A percentile compares a stretch with the other conserved stretches of the same genome.
Evolutionary conservation across 2,888 invertebrate species (phyloP).

Genomic region (Amaurobius ferox): DNA sequence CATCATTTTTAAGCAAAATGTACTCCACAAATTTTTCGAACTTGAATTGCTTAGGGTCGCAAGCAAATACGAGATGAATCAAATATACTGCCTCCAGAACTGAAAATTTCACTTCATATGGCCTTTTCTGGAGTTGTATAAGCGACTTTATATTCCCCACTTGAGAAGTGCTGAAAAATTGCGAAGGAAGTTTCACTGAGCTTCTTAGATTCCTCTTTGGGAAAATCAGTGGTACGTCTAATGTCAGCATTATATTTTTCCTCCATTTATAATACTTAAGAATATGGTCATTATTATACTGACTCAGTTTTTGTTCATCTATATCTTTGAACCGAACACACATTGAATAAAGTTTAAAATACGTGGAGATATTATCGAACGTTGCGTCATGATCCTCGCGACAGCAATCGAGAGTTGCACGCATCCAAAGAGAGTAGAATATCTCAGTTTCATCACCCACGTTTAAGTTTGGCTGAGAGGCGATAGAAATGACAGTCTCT

Average conservation of each 20-base stretch:
- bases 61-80: too few relatives aligned
- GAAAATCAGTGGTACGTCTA: neutral
- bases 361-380: neutral
- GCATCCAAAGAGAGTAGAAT: slow-evolving; percentile 34
- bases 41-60: too few relatives aligned
- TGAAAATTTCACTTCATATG: too few relatives aligned
- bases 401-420: slow-evolving; percentile 37
- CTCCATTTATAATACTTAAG: slow-evolving; percentile 18
- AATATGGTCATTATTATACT: slow-evolving; percentile 11
- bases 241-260: too few relatives aligned
- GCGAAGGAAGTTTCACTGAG: too few relatives aligned
- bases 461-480: slow-evolving; percentile 8
- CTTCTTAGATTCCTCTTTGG: neutral
- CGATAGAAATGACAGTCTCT: slow-evolving; percentile 12
- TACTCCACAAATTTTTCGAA: too few relatives aligned
- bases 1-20: too few relatives aligned
- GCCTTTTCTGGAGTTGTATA: too few relatives aligned
- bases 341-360: slow-evolving; percentile 7
- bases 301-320: neutral
- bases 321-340: slow-evolving; percentile 21
- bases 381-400: neutral
- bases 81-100: too few relatives aligned
- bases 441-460: slow-evolving; percentile 27
- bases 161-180: too few relatives aligned
- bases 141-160: too few relatives aligned